Evolutionary conservation across 1,140 invertebrate genomes (phyloP).

Genomic region (Orchesella cincta): DNA sequence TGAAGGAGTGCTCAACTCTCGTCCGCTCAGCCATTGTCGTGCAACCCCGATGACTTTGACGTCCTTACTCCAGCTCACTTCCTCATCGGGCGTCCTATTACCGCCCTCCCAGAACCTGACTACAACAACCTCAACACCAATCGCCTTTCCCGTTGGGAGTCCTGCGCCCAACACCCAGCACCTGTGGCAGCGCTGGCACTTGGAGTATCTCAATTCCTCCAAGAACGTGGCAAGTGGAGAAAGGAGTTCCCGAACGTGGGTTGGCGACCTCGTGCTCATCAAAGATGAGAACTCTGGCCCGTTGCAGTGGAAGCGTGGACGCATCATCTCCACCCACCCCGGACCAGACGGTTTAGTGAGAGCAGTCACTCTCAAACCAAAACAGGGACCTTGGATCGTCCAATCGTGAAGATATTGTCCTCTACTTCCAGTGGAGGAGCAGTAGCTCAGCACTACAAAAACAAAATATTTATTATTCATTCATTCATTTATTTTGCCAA

Average conservation of each 20-base stretch:
- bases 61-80: conserved; percentile 51
- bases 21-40: conserved; percentile 49
- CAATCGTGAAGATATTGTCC: too few relatives aligned
- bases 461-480: too few relatives aligned
- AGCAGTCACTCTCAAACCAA: neutral
- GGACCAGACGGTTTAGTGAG: neutral
- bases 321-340: conserved; percentile 40
- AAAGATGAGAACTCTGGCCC: conserved; percentile 51
- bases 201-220: conserved; percentile 53
- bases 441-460: too few relatives aligned
- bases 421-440: too few relatives aligned
- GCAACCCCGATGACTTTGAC: conserved; percentile 52
- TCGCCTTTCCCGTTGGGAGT: too few relatives aligned
- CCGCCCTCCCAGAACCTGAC: conserved; percentile 35
- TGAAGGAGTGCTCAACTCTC: conserved; percentile 53
- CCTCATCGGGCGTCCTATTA: conserved; percentile 32
- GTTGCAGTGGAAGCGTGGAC: conserved; percentile 53
- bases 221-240: conserved; percentile 50
- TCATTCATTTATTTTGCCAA: too few relatives aligned
- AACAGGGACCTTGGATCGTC: too few relatives aligned
- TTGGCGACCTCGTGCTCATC: conserved; percentile 48
- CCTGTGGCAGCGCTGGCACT: conserved; percentile 52
- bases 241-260: conserved; percentile 43
- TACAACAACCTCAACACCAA: conserved; percentile 45
- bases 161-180: too few relatives aligned